Base-by-base conservation (phyloP, 2,797 vertebrate genomes). In the Dendrocincla tyrannina region DNA sequence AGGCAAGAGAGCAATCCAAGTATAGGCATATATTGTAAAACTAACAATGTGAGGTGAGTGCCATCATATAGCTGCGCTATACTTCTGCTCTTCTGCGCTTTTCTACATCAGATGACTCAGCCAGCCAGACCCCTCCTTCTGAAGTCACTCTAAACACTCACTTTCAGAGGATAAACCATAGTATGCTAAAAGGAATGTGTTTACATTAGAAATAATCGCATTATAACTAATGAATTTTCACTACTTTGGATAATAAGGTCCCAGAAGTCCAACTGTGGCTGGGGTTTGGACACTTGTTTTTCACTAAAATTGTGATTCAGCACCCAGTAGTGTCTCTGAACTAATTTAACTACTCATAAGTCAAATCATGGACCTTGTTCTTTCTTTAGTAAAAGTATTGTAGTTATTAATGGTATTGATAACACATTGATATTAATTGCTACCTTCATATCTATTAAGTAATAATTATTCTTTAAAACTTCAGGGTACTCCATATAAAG, bases 41-140 rank as follows among this genome's bases (percentile, higher is more conserved):
- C 10, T 1, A 72, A 33, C 0, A 0, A 5, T 7, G 15, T 9
- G 11, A 49, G 28, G 17, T 0, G 1, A 5, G 13, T 56, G 64
- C 17, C 33, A 22, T 5, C 37, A 19, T 35, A 41, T 66, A 77
- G 28, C 39, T 52, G 44, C 23, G 24, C 7, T 22, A 13, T 23
- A 58, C 2, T 32, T 62, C 41, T 10, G 0, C 19, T 41, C 42
- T 37, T 9, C 35, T 23, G 25, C 78, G 44, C 13, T 74, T 70
- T 41, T 23, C 30, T 37, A 1, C 13, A 15, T 13, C 39, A 28
- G 53, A n/a, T 11, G 5, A 30, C 3, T 6, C 59, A 60, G 32
- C 30, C 33, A 22, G 28, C 28, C 50, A 30, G 28, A 53, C 16
- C 17, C 28, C 4, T 46, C 53, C 17, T 63, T 75, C 32, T 67